phyloP scores from a whole-genome alignment of 2,888 invertebrate species.

The Drymonia ruficornis region DNA sequence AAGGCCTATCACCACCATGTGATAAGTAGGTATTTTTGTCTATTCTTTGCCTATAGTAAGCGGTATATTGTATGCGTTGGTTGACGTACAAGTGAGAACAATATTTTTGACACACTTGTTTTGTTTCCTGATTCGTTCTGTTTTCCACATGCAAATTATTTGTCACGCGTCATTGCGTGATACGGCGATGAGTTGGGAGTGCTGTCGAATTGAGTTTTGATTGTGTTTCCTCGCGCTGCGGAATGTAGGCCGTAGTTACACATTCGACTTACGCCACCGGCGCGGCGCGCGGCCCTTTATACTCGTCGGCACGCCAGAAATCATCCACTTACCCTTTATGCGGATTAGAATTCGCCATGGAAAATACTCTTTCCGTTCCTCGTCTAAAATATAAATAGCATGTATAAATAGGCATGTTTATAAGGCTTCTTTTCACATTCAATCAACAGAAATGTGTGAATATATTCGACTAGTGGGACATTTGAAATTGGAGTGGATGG shows the following conservation, averaged over 20 bases:
- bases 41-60: no score
- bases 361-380: slow-evolving; percentile 31
- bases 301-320: slow-evolving; percentile 60
- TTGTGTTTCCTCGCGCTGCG: slow-evolving; percentile 67
- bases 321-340: slow-evolving; percentile 66
- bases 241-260: slow-evolving; percentile 65
- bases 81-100: not conserved
- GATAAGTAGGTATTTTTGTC: no score
- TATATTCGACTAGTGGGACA: not conserved
- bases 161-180: slow-evolving; percentile 55
- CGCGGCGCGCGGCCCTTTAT: slow-evolving; percentile 53
- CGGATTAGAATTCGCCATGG: slow-evolving; percentile 47
- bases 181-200: slow-evolving; percentile 66
- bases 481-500: not conserved
- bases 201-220: slow-evolving; percentile 75
- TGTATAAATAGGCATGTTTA: slow-evolving; percentile 20
- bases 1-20: no score
- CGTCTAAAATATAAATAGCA: slow-evolving; percentile 20
- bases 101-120: not conserved
- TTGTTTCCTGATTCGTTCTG: not conserved
- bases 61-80: no score
- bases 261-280: slow-evolving; percentile 67
- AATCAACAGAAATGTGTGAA: slow-evolving; percentile 3
- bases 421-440: not conserved
- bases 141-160: slow-evolving; percentile 45